phyloP scores from a whole-genome alignment of 1,140 invertebrate species.

The Melitaea cinxia region DNA sequence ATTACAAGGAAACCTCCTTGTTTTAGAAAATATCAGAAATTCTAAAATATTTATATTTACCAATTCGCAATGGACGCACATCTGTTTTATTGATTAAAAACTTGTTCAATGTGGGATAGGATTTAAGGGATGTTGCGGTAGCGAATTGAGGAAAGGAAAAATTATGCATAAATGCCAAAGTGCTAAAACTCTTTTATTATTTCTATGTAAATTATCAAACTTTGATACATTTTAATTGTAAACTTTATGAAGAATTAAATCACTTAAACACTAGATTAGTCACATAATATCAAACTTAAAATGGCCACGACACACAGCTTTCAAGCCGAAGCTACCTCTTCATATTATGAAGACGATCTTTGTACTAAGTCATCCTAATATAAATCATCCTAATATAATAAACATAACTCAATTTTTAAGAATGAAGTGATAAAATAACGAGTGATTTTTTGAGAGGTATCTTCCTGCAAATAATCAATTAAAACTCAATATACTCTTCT shows the following conservation, averaged over 20 bases:
- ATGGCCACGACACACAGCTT: constrained; percentile 74
- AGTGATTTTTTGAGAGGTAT: constrained; percentile 63
- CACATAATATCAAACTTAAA: constrained; percentile 68
- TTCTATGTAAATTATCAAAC: constrained; percentile 70
- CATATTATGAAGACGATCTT: constrained; percentile 61
- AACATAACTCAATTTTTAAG: constrained; percentile 44
- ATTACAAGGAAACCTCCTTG: too few relatives aligned
- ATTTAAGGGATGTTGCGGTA: background rate
- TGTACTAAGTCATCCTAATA: constrained; percentile 67
- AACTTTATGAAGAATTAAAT: constrained; percentile 69
- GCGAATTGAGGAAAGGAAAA: too few relatives aligned
- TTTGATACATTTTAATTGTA: constrained; percentile 66
- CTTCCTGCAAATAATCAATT: constrained; percentile 38
- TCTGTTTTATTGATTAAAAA: too few relatives aligned
- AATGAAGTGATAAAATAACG: constrained; percentile 70
- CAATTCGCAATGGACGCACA: too few relatives aligned
- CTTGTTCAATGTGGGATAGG: too few relatives aligned
- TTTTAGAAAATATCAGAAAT: too few relatives aligned
- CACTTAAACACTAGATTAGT: constrained; percentile 61
- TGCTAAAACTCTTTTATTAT: constrained; percentile 79
- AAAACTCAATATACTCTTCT: constrained; percentile 48
- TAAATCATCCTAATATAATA: too few relatives aligned
- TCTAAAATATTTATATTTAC: too few relatives aligned
- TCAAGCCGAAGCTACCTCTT: constrained; percentile 56
- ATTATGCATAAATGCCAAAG: constrained; percentile 33